Base-by-base conservation (phyloP, 2,888 invertebrate species). In the Shargacucullia verbasci region DNA sequence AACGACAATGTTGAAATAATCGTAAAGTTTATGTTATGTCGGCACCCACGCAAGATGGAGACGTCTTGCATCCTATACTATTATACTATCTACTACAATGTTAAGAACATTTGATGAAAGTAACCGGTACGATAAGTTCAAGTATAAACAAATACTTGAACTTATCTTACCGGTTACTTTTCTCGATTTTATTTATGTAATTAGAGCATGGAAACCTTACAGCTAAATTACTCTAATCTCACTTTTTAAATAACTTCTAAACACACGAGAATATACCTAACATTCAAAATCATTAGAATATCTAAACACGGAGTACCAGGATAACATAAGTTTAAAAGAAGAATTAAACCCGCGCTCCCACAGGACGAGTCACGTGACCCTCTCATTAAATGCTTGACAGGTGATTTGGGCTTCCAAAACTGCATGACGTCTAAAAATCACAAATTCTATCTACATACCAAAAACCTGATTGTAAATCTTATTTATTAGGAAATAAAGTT, bases 341-440 rank as follows among this genome's bases (percentile, higher is more conserved):
- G 25, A 50, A 53, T 39, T 7, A 20, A 2, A 20, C 44, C 15
- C 25, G 37, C 34, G 44, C 52, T 68, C 61, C 49, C 59, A 67
- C 75, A 79, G 69, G 69, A 62, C 59, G 39, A 69, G 79, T 72
- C 85, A 81, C 78, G 81, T 83, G 81, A 76, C 84, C 67, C 55
- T 55, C 56, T 83, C 76, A 82, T 86, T 86, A 81, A 75, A 82
- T 81, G 57, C 80, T 79, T 87, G 87, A 85, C 86, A 85, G 85
- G 78, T 83, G 80, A 85, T 85, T 86, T 82, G 80, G 81, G 78
- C 80, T 79, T n/a, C n/a, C 76, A 66, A 71, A 70, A 56, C 79
- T 69, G 73, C 68, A 69, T 83, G 80, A 79, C 76, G 78, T 76
- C 74, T 38, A 58, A 55, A 58, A 54, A 59, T 57, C 54, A 40